Conservation (phyloP, 2,888 invertebrate genomes). For the Dolichopus griseipennis region DNA sequence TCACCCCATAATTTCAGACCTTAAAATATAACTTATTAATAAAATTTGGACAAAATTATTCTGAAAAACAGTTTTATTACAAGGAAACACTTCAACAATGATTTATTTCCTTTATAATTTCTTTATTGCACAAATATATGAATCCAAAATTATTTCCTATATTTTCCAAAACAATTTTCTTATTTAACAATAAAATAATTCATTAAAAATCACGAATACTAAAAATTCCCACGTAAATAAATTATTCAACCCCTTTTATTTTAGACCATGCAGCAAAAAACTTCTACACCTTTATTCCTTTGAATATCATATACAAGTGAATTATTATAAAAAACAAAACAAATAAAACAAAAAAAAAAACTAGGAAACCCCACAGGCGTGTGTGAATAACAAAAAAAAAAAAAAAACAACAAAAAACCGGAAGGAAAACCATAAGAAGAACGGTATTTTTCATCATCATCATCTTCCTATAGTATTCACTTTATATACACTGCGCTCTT, state of each 20-base stretch:
- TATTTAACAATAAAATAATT: too few species aligned
- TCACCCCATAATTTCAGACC: too few species aligned
- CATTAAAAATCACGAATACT: too few species aligned
- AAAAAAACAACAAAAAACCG: not conserved
- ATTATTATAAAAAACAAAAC: not conserved
- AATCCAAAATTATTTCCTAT: too few species aligned
- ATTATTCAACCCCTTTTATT: not conserved
- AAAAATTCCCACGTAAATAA: conserved; percentile 2
- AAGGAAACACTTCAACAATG: too few species aligned
- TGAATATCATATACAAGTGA: too few species aligned
- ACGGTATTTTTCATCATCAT: not conserved
- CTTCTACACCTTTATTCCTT: not conserved
- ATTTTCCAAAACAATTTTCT: too few species aligned
- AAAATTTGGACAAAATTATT: too few species aligned
- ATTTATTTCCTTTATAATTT: too few species aligned
- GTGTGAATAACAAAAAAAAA: not conserved
- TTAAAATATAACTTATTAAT: too few species aligned
- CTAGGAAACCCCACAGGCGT: not conserved
- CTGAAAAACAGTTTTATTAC: too few species aligned
- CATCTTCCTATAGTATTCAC: not conserved
- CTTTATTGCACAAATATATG: too few species aligned
- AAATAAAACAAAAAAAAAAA: not conserved
- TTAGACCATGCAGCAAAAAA: not conserved
- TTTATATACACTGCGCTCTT: not conserved
- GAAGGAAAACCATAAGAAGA: not conserved